These are phyloP conservation scores for Megaceryle alcyon DNA, from an alignment of 2,797 vertebrate species.

Conservation along the genomic window DNA sequence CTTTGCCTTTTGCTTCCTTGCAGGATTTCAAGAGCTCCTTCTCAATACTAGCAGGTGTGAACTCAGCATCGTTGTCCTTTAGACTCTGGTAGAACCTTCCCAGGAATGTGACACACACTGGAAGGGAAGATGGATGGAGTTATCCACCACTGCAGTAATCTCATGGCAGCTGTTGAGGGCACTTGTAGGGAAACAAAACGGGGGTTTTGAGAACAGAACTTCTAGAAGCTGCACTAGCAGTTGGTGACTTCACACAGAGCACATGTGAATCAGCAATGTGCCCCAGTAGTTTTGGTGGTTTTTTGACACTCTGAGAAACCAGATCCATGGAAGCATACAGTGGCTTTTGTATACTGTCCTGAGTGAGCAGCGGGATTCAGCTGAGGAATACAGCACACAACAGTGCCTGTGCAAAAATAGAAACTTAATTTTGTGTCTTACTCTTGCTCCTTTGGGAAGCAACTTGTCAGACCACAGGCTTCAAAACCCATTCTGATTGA, in stretches of 20 bases:
- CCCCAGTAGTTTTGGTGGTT: neutral
- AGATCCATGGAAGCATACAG: neutral
- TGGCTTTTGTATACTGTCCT: neutral
- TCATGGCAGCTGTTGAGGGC: neutral
- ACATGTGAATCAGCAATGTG: neutral
- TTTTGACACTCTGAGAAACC: neutral
- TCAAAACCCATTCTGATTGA: neutral
- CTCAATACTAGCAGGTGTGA: conserved; percentile 87
- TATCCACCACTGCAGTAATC: neutral
- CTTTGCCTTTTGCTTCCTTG: conserved; percentile 91
- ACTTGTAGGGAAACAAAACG: neutral
- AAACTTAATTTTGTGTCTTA: neutral
- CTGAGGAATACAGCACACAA: neutral
- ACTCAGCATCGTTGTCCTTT: conserved; percentile 83
- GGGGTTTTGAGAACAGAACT: neutral
- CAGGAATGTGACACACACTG: conserved; percentile 92
- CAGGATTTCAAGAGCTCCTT: conserved; percentile 86
- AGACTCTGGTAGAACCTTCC: conserved; percentile 90
- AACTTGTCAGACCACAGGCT: neutral
- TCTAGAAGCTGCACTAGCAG: neutral
- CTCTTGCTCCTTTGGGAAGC: neutral
- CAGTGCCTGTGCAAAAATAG: neutral
- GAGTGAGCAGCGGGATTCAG: neutral
- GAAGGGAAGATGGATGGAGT: conserved; percentile 44
- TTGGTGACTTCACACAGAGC: neutral